These are phyloP conservation scores for Pararge aegeria DNA, from an alignment of 1,140 invertebrate species.

Conservation along the genomic window DNA sequence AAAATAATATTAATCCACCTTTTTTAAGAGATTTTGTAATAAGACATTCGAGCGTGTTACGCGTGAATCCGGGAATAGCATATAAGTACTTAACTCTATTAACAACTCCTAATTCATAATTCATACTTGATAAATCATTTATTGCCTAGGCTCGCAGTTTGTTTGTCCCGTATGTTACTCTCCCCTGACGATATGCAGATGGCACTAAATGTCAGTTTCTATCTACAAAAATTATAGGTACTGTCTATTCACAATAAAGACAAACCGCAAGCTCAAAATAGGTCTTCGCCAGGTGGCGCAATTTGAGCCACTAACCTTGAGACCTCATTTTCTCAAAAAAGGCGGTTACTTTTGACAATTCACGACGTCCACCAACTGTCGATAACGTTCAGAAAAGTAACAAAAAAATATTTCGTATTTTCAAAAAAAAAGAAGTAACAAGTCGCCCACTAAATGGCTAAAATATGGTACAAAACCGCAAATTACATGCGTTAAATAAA, in stretches of 20 bases:
- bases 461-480: slow-evolving; percentile 40
- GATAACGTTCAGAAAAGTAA: neutral
- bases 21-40: no score
- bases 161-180: no score
- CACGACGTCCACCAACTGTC: neutral
- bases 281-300: neutral
- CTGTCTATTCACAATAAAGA: neutral
- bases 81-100: no score
- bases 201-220: no score
- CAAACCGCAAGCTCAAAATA: neutral
- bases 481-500: slow-evolving; percentile 38
- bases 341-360: slow-evolving; percentile 2
- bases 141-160: no score
- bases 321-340: neutral
- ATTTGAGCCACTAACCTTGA: neutral
- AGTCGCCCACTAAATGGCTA: neutral
- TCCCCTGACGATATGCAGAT: no score
- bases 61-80: no score
- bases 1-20: no score
- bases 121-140: no score
- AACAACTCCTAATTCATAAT: no score
- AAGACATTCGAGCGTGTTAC: no score
- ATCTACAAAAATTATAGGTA: no score
- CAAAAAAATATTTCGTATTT: neutral
- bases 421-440: neutral